phyloP scores from a whole-genome alignment of 2,113 vertebrate species.

The Perca flavescens region DNA sequence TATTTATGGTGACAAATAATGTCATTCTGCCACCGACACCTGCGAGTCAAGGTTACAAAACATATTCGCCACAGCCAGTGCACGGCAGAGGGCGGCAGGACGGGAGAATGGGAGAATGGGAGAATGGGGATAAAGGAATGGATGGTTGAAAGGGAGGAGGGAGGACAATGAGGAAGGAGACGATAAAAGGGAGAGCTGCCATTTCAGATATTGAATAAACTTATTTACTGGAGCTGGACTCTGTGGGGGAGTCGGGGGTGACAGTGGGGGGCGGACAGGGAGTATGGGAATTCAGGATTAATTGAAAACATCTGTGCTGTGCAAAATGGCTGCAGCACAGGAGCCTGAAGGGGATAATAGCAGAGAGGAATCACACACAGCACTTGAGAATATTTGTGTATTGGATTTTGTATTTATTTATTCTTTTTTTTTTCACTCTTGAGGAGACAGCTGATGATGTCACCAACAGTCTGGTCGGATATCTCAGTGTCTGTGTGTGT shows the following conservation, averaged over 20 bases:
- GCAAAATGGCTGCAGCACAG: constrained; percentile 67
- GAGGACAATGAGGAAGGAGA: constrained; percentile 26
- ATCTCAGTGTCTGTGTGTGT: constrained; percentile 23
- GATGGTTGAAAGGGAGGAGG: constrained; percentile 17
- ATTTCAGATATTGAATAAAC: constrained; percentile 70
- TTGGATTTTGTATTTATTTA: constrained; percentile 29
- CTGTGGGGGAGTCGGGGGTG: constrained; percentile 22
- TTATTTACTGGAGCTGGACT: constrained; percentile 71
- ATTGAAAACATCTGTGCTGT: constrained; percentile 83
- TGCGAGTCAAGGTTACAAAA: constrained; percentile 95
- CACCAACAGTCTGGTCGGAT: constrained; percentile 38
- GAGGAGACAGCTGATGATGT: constrained; percentile 62
- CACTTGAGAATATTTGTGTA: constrained; percentile 40
- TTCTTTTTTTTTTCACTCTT: not conserved
- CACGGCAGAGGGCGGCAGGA: constrained; percentile 56
- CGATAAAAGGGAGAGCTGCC: constrained; percentile 42
- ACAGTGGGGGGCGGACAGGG: constrained; percentile 42
- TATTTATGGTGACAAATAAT: constrained; percentile 96
- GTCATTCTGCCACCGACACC: constrained; percentile 89
- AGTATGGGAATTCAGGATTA: constrained; percentile 78
- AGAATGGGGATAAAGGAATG: constrained; percentile 10
- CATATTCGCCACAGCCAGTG: constrained; percentile 81
- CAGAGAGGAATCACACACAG: constrained; percentile 44
- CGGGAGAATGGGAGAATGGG: constrained; percentile 10
- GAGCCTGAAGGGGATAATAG: constrained; percentile 57